Percentiles rank a stretch among this genome's conserved stretches.
Evolutionary conservation across 2,888 invertebrate genomes (phyloP).

Genomic region (Temnothorax rugatulus): DNA sequence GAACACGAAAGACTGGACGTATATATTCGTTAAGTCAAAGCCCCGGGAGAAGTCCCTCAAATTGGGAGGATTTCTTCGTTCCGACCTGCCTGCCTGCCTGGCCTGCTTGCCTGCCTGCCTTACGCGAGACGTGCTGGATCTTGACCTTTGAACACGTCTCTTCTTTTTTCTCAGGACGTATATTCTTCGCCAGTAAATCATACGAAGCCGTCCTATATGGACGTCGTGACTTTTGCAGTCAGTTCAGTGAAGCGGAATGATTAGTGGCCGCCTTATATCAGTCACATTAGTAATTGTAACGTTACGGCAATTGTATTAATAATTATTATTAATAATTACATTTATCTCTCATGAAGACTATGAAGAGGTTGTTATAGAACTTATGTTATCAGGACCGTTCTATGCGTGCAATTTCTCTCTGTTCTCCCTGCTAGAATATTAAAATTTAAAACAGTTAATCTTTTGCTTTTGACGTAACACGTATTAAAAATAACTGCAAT

Average conservation of each 20-base stretch:
- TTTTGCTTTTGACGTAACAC: background rate
- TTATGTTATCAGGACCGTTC: background rate
- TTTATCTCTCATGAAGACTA: background rate
- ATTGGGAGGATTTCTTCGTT: conserved; percentile 83
- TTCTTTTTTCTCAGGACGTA: conserved; percentile 11
- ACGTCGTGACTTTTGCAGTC: conserved; percentile 1
- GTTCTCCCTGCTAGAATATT: conserved; percentile 4
- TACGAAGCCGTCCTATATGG: background rate
- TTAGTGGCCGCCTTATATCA: background rate
- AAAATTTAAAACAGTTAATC: background rate
- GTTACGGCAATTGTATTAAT: conserved; percentile 2
- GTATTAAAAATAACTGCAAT: background rate
- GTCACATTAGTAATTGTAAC: background rate
- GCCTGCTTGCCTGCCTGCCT: conserved; percentile 10
- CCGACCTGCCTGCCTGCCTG: conserved; percentile 23
- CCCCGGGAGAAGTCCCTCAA: conserved; percentile 82
- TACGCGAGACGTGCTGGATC: conserved; percentile 64
- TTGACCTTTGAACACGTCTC: conserved; percentile 65
- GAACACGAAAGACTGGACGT: conserved; percentile 73
- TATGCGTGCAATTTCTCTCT: background rate
- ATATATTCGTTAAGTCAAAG: conserved; percentile 85
- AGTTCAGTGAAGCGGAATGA: conserved; percentile 3
- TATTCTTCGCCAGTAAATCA: conserved; percentile 41
- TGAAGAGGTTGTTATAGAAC: background rate
- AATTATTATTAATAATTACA: conserved; percentile 2